phyloP scores from a whole-genome alignment of 2,797 vertebrate species.

The Graptemys geographica region DNA sequence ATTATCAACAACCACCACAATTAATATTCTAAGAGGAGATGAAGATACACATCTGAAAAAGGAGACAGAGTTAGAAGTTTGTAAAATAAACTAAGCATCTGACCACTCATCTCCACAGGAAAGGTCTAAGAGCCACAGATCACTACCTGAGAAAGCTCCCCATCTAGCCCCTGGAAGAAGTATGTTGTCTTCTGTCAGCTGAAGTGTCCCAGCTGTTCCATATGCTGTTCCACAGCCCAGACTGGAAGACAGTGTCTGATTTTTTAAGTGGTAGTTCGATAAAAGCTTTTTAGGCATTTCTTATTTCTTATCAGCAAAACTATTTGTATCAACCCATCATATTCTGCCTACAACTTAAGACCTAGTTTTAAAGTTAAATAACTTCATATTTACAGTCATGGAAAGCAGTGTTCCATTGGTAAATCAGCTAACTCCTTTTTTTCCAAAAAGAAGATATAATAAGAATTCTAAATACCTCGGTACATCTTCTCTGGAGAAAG shows the following conservation, averaged over 20 bases:
- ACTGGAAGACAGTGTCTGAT: background rate
- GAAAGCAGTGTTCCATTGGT: conserved; percentile 46
- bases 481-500: conserved; percentile 51
- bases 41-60: background rate
- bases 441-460: conserved; percentile 17
- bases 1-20: background rate
- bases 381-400: conserved; percentile 6
- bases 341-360: conserved; percentile 18
- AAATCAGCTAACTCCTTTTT: conserved; percentile 37
- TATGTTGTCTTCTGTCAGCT: background rate
- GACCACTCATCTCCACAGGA: background rate
- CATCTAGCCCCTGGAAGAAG: background rate
- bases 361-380: conserved; percentile 34
- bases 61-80: background rate
- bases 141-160: background rate
- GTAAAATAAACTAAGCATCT: conserved; percentile 3
- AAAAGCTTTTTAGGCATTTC: background rate
- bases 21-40: background rate
- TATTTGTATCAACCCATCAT: conserved; percentile 24
- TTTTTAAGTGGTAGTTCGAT: background rate
- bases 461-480: conserved; percentile 40
- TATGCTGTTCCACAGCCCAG: background rate
- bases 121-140: background rate
- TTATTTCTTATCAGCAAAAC: background rate
- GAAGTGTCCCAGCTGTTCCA: background rate